Evolutionary conservation across 2,888 invertebrate species (phyloP).

Genomic region (Phasia obesa): DNA sequence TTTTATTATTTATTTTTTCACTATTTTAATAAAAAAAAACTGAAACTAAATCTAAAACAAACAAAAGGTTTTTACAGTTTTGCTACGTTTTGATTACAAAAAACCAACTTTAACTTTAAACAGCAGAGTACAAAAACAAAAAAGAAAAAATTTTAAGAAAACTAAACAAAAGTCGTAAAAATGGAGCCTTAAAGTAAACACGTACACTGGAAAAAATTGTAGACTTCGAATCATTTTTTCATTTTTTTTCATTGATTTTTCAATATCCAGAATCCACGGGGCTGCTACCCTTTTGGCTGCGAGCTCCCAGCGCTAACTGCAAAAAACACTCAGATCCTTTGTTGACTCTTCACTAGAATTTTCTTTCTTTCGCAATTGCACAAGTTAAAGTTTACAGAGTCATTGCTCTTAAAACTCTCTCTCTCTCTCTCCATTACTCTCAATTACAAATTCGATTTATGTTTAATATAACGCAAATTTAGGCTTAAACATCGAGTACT

Average conservation of each 20-base stretch:
- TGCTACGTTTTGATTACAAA: conserved; percentile 24
- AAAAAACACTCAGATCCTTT: too few relatives aligned
- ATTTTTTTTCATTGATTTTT: background rate
- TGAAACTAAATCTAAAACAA: background rate
- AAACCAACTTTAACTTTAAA: conserved; percentile 7
- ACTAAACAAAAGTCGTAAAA: conserved; percentile 37
- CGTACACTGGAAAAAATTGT: conserved; percentile 9
- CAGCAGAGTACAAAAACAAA: background rate
- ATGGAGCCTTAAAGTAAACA: conserved; percentile 4
- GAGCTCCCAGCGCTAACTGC: too few relatives aligned
- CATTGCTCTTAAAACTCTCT: too few relatives aligned
- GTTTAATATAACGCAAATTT: too few relatives aligned
- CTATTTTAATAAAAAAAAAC: conserved; percentile 35
- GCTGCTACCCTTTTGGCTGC: too few relatives aligned
- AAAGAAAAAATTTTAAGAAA: conserved; percentile 12
- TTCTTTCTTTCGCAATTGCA: too few relatives aligned
- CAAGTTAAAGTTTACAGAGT: too few relatives aligned
- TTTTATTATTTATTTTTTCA: conserved; percentile 21
- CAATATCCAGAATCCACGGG: too few relatives aligned
- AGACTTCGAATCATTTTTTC: background rate
- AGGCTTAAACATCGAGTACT: too few relatives aligned
- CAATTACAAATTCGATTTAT: too few relatives aligned
- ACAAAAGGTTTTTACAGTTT: conserved; percentile 23
- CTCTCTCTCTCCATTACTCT: too few relatives aligned
- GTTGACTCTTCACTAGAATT: too few relatives aligned